These are phyloP conservation scores for Antrozous pallidus DNA, from an alignment of 2,797 vertebrate genomes.

Conservation along the genomic window DNA sequence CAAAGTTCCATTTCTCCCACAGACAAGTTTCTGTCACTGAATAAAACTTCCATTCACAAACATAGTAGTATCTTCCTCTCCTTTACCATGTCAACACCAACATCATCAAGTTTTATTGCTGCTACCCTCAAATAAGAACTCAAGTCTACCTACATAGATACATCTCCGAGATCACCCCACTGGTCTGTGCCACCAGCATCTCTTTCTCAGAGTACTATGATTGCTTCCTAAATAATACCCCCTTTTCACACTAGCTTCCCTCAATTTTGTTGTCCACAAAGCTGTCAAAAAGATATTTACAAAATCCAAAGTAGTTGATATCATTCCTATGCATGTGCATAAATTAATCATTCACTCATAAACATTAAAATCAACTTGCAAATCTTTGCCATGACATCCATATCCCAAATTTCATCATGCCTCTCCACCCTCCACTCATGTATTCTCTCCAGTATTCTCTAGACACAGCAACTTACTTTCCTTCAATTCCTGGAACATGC, in stretches of 20 bases:
- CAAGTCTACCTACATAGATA: too few species aligned
- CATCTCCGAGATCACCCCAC: fast-evolving
- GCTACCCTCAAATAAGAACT: neutral
- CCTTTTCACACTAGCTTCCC: neutral
- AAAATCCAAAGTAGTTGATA: neutral
- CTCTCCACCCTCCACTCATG: neutral
- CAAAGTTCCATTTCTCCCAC: neutral
- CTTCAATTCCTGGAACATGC: neutral
- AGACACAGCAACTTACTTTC: neutral
- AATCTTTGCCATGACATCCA: neutral
- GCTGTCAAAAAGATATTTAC: neutral
- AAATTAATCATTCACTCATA: neutral
- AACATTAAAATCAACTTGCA: neutral
- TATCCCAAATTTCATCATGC: neutral
- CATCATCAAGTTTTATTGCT: neutral
- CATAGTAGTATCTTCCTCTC: neutral
- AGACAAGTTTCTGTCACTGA: neutral
- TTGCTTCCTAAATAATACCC: neutral
- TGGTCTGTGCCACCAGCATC: neutral
- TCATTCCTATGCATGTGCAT: neutral
- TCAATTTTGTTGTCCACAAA: neutral
- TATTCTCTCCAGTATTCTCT: neutral
- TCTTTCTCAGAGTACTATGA: neutral
- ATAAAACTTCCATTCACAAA: neutral
- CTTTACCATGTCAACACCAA: neutral